Base-by-base conservation (phyloP, 2,113 vertebrate species). In the Chaetodon trifascialis region DNA sequence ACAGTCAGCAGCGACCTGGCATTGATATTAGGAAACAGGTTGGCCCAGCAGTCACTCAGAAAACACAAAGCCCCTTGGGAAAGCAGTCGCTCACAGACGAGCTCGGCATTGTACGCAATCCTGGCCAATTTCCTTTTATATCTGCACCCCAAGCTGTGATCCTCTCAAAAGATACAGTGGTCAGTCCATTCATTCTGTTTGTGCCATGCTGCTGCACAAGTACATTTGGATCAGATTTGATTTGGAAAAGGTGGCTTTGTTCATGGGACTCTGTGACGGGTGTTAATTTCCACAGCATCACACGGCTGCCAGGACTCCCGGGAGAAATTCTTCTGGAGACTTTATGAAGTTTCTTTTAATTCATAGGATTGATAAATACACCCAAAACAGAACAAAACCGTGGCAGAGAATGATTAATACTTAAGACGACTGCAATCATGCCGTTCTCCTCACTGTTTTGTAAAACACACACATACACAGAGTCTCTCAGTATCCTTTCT, bases 251-350 rank as follows among this genome's bases (percentile, higher is more conserved):
- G 67, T 59, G 0, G 1, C n/a, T 75, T 63, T 44, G 49, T 54
- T 5, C 19, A 64, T 64, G 36, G 11, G 46, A 34, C 65, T 46
- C 25, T 49, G 36, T 80, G 82, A 82, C 67, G 64, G 81, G 75
- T 84, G 75, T 80, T 81, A 47, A 80, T 75, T 80, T 73, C 67
- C 59, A 11, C 67, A 69, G 68, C 55, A 68, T 66, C 73, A 59
- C 44, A 44, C 54, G 0, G n/a, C 67, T 46, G 47, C 64, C 14
- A 49, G 40, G 52, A 46, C 44, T 73, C 60, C 47, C 55, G 4
- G 4, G 40, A 46, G 58, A 79, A 76, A 83, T 71, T 58, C 17
- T 23, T 75, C 25, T 19, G 23, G 30, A 46, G 19, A 54, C 21
- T 52, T 52, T 52, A 3, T 52, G 46, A 11, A 16, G 1, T 4